These are phyloP conservation scores for Synanthedon tipuliformis DNA, from an alignment of 2,888 invertebrate genomes.

Conservation along the genomic window DNA sequence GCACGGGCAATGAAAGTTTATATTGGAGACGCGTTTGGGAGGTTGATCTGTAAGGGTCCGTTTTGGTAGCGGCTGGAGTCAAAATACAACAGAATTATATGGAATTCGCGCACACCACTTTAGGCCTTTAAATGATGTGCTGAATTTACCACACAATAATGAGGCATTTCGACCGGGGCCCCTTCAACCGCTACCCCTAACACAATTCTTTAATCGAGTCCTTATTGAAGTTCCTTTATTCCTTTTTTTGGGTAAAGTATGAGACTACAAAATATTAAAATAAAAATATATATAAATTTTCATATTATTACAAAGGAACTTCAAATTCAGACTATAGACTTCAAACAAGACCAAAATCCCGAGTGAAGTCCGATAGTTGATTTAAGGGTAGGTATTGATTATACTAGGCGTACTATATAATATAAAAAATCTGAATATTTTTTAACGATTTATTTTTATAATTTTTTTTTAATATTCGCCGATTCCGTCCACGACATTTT, in stretches of 20 bases:
- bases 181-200: conserved; percentile 56
- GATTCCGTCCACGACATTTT: conserved; percentile 61
- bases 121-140: conserved; percentile 63
- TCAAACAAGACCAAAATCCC: conserved; percentile 39
- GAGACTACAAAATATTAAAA: no score
- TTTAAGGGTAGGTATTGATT: conserved; percentile 34
- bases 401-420: conserved; percentile 26
- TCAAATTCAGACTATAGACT: conserved; percentile 38
- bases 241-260: no score
- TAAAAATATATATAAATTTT: no score
- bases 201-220: conserved; percentile 28
- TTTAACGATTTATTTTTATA: conserved; percentile 66
- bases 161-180: conserved; percentile 49
- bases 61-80: conserved; percentile 47
- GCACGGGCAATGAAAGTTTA: conserved; percentile 24
- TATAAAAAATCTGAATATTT: conserved; percentile 55
- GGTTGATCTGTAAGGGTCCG: conserved; percentile 46
- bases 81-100: conserved; percentile 45
- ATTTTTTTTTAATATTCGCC: conserved; percentile 65
- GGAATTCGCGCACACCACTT: conserved; percentile 56
- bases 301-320: conserved; percentile 21
- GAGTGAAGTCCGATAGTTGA: conserved; percentile 40
- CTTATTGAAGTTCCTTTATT: conserved; percentile 27
- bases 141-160: conserved; percentile 46
- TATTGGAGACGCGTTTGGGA: conserved; percentile 27